Base-by-base conservation (phyloP, 2,888 invertebrate species). In the Ornithoptera priamus region DNA sequence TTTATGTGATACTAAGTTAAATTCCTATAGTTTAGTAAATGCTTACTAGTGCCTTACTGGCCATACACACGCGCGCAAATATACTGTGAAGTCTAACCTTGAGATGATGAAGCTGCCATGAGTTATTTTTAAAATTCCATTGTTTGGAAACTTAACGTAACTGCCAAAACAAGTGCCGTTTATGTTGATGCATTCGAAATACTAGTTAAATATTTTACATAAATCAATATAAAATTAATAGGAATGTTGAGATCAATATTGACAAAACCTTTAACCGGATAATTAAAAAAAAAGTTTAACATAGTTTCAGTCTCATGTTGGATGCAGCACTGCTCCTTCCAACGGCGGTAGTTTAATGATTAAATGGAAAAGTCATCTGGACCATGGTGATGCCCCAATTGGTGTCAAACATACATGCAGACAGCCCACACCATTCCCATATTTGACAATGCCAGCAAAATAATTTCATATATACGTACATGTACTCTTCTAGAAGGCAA, bases 21-120 rank as follows among this genome's bases (percentile, higher is more conserved):
- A 30, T 68, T 67, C 56, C 71, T 70, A 70, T 60, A 59, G 46
- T 67, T 72, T 69, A 73, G 70, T 68, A 70, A 71, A 72, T 42
- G 63, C 24, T 73, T 61, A 70, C 69, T 73, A 73, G 65, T 69
- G 73, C 67, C 69, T 68, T 67, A 70, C 61, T 58, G 71, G 56
- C 69, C 69, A 64, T 62, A 68, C 60, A 20, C 60, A 56, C 53
- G 53, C 53, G 53, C 64, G 61, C 7, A 67, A 50, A 58, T 30
- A 46, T 24, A 22, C 50, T n/a, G 53, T 57, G 46, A 46, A 62
- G 50, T 42, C 22, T 24, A 50, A 63, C 17, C 20, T 59, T 56
- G 15, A 60, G 24, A 30, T 18, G 58, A 58, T 24, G 1, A 69
- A 57, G 30, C 61, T 62, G 65, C 62, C 65, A 65, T 62, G n/a